Percentiles rank a stretch among this genome's conserved stretches.
phyloP scores from a whole-genome alignment of 1,140 invertebrate species.

The Belonocnema kinseyi region DNA sequence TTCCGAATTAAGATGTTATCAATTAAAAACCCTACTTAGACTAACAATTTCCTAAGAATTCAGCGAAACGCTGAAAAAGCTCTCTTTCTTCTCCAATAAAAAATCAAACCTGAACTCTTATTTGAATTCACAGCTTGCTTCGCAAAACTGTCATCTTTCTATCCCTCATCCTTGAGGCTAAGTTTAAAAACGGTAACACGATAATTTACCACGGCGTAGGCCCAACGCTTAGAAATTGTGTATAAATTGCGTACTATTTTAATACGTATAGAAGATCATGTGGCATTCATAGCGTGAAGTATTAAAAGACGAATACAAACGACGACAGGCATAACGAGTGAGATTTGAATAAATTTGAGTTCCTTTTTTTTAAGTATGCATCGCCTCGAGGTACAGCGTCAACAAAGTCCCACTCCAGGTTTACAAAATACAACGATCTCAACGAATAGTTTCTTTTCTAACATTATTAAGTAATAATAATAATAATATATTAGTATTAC shows the following conservation, averaged over 20 bases:
- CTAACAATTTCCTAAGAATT: neutral
- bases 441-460: conserved; percentile 31
- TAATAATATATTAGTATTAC: conserved; percentile 32
- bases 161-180: neutral
- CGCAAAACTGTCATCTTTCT: neutral
- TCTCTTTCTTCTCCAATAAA: neutral
- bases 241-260: conserved; percentile 28
- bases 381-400: conserved; percentile 24
- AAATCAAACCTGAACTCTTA: neutral
- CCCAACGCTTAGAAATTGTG: neutral
- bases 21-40: conserved; percentile 3
- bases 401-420: conserved; percentile 29
- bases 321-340: conserved; percentile 30
- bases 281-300: conserved; percentile 28
- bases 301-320: conserved; percentile 31
- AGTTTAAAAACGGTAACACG: conserved; percentile 12
- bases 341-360: conserved; percentile 17
- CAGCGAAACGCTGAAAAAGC: neutral
- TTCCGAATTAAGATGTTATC: neutral
- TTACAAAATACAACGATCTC: conserved; percentile 30
- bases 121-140: neutral
- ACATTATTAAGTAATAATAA: conserved; percentile 31
- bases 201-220: conserved; percentile 18
- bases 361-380: conserved; percentile 18
- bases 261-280: conserved; percentile 20